Evolutionary conservation across 2,888 invertebrate species (phyloP).

Genomic region (Machimus rusticus): DNA sequence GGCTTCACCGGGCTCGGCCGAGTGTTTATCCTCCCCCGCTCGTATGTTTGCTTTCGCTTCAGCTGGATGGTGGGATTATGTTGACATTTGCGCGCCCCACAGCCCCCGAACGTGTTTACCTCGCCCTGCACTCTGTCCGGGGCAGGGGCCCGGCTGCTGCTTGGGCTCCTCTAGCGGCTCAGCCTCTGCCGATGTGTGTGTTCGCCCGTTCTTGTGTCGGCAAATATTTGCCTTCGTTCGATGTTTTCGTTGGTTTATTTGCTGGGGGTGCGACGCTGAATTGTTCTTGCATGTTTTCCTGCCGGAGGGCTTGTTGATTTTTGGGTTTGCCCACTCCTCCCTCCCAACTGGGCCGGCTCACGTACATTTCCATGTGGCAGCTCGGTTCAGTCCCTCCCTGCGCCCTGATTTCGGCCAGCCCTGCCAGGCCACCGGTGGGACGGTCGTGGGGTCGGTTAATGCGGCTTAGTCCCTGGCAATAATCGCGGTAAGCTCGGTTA

Average conservation of each 20-base stretch:
- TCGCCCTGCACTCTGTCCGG: neutral
- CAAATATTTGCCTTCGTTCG: slow-evolving; percentile 29
- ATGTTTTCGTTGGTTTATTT: slow-evolving; percentile 34
- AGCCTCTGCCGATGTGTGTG: neutral
- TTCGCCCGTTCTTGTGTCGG: neutral
- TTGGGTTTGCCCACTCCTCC: neutral
- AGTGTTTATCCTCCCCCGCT: neutral
- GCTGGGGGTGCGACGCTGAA: slow-evolving; percentile 1
- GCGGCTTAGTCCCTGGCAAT: slow-evolving; percentile 31
- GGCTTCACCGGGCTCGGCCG: neutral
- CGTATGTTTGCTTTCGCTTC: neutral
- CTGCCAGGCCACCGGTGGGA: neutral
- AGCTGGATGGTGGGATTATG: slow-evolving; percentile 13
- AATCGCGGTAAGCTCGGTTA: slow-evolving; percentile 41
- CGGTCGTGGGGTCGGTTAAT: neutral
- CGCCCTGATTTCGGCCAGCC: neutral
- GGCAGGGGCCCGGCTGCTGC: neutral
- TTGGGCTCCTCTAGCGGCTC: neutral
- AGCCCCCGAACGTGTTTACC: slow-evolving; percentile 11
- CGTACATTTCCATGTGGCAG: neutral
- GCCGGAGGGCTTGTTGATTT: slow-evolving; percentile 33
- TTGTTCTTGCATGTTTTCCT: slow-evolving; percentile 28
- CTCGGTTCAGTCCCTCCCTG: neutral
- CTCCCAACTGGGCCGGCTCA: neutral
- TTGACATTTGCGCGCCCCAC: slow-evolving; percentile 2